These are phyloP conservation scores for Epicampocera succincta DNA, from an alignment of 2,888 invertebrate genomes.

Conservation along the genomic window DNA sequence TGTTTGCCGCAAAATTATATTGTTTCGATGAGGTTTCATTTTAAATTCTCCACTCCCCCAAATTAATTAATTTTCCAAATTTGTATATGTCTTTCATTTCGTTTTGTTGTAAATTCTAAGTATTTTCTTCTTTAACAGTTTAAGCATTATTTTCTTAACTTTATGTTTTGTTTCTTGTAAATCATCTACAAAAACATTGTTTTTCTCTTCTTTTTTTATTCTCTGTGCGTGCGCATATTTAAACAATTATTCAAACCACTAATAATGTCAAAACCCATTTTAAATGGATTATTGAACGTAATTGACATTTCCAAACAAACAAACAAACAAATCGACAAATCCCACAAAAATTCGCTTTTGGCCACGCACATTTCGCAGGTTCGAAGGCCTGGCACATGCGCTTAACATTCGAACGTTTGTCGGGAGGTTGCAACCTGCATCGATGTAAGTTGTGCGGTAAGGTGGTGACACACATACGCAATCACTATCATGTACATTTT, in stretches of 20 bases:
- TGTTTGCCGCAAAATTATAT: conserved; percentile 26
- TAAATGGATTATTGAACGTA: conserved; percentile 55
- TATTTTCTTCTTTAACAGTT: conserved; percentile 52
- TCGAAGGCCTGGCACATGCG: conserved; percentile 97
- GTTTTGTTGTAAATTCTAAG: conserved; percentile 60
- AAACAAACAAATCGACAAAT: conserved; percentile 37
- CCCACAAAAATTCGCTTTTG: conserved; percentile 12
- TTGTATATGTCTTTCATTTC: conserved; percentile 52
- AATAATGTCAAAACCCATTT: conserved; percentile 57
- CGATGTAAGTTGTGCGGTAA: conserved; percentile 96
- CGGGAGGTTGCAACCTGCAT: conserved; percentile 95
- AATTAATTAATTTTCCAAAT: conserved; percentile 49
- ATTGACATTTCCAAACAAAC: conserved; percentile 28
- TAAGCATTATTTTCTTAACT: conserved; percentile 65
- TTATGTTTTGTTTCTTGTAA: conserved; percentile 78
- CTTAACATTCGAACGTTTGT: conserved; percentile 95
- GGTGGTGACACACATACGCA: conserved; percentile 96
- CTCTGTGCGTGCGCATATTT: conserved; percentile 78
- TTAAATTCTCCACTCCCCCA: background rate
- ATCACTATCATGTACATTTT: conserved; percentile 97
- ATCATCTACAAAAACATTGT: conserved; percentile 82
- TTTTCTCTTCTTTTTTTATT: conserved; percentile 81
- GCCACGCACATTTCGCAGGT: conserved; percentile 85
- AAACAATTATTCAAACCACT: conserved; percentile 63
- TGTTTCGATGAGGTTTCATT: background rate